Evolutionary conservation across 2,888 invertebrate species (phyloP), one percentile per base, ranked within the genome.

Genomic region (Nephrotoma flavescens): DNA sequence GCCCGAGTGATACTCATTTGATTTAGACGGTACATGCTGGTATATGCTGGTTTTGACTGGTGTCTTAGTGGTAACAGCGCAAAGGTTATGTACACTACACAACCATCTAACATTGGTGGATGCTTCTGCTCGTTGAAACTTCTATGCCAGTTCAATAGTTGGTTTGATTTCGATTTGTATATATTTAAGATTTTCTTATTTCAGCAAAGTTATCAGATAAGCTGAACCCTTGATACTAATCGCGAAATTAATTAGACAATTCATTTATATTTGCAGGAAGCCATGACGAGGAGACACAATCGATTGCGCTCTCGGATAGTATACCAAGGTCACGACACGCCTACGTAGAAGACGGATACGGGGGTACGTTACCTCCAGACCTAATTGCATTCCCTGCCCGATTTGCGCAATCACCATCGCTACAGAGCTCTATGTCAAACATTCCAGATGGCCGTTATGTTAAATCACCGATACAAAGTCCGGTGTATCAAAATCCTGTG

Each of bases 381-480:
- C 92, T 97, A 9, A 92, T 97, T 88, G 95, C 97, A 0, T 97
- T 97, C 90, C 95, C 96, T 4, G 93, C 95, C 0, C 93, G 94
- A 88, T 94, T 94, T 86, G 93, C 93, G 0, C 95, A 95, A 89
- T 94, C 95, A 86, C 96, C 96, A 0, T 96, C 96, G 7, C 95
- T 96, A 87, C 96, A 96, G 9, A 96, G 96, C 89, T 96, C 96
- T 87, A 95, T 95, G 4, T 96, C 96, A 2, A 96, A 96, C 12
- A 95, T 96, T 19, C 95, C 93, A 89, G 91, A 90, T 86, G 92
- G 93, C 85, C 92, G 92, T 87, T 89, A 89, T 86, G 88, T 88
- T n/a, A 89, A 89, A 88, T 92, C 92, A 19, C 92, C 92, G 6
- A 88, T 93, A 0, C 93, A 95, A 88, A 95, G 95, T 89, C 95